Base-by-base conservation (phyloP, 1,140 invertebrate genomes). In the Lethocerus indicus region DNA sequence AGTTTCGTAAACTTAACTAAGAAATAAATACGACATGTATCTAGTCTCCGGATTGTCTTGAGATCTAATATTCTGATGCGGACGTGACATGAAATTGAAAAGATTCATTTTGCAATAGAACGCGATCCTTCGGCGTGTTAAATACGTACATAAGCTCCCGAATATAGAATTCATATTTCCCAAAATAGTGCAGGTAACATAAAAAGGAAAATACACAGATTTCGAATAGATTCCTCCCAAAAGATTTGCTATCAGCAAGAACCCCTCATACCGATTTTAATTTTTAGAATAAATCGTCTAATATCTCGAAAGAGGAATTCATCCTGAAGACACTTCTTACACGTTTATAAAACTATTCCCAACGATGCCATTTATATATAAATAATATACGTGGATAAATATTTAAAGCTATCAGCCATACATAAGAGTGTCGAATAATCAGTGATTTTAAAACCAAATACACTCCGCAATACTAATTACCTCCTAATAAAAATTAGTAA, bases 201-300 rank as follows among this genome's bases (percentile, higher is more conserved):
- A 23, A n/a, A n/a, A n/a, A n/a, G 64, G 2, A 64, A 65, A 55
- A 65, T 61, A 16, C 61, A 16, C 12, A 16, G n/a, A 14, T 7
- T 13, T 28, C 16, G 16, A 4, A 21, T 13, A 42, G n/a, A 20
- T 2, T 28, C n/a, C 25, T 18, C 16, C 26, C 16, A 26, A 44
- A 52, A 55, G 54, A 55, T 41, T 49, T 55, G 54, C 32, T 48
- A 49, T 55, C 54, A 55, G 54, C 50, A 55, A 46, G 54, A 55
- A 40, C 25, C 43, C 54, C 54, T 55, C 54, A 47, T 28, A 28
- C 25, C 25, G 3, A 26, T 14, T 39, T 37, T 16, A 26, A 40
- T 24, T 4, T 25, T 13, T 13, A 3, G 39, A 48, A 27, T 28
- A 43, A 45, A 43, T 32, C 20, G 21, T 36, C 2, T 32, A 47